Percentiles rank a stretch among this genome's conserved stretches.
Evolutionary conservation across 2,888 invertebrate genomes (phyloP).

Genomic region (Tiliacea citrago): DNA sequence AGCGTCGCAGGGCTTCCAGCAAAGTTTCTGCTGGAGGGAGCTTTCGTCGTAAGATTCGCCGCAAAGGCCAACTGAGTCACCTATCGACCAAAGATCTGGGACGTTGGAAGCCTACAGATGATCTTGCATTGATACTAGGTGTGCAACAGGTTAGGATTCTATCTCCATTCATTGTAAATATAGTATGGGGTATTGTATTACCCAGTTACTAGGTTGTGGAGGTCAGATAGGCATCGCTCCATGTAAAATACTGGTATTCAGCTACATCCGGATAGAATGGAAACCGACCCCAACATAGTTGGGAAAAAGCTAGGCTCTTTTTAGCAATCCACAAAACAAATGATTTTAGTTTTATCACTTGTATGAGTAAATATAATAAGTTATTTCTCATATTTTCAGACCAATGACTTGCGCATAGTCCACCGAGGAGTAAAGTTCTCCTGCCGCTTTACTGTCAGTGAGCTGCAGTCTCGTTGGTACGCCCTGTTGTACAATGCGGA

Average conservation of each 20-base stretch:
- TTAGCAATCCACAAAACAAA: neutral
- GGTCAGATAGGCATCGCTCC: no score
- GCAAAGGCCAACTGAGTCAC: conserved; percentile 92
- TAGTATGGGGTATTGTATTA: no score
- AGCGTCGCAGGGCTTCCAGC: conserved; percentile 80
- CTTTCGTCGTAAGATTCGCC: conserved; percentile 88
- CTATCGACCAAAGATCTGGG: conserved; percentile 96
- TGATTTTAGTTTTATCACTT: neutral
- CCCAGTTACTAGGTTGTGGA: no score
- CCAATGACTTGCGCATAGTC: conserved; percentile 95
- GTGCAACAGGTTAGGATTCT: conserved; percentile 94
- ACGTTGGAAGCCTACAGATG: conserved; percentile 99
- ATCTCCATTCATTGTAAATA: neutral
- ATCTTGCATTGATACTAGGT: conserved; percentile 97
- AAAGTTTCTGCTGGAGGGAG: conserved; percentile 84
- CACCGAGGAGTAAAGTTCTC: conserved; percentile 98
- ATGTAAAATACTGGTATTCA: no score
- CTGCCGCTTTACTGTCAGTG: conserved; percentile 97
- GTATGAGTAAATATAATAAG: neutral
- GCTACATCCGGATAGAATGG: no score
- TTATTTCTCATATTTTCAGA: conserved; percentile 80
- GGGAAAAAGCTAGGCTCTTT: no score
- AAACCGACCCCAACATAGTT: no score
- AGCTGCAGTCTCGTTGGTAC: conserved; percentile 99
- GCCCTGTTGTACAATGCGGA: conserved; percentile 98